Evolutionary conservation across 2,797 vertebrate species (phyloP), one percentile per base, ranked within the genome.

Genomic region (Sibirionetta formosa): DNA sequence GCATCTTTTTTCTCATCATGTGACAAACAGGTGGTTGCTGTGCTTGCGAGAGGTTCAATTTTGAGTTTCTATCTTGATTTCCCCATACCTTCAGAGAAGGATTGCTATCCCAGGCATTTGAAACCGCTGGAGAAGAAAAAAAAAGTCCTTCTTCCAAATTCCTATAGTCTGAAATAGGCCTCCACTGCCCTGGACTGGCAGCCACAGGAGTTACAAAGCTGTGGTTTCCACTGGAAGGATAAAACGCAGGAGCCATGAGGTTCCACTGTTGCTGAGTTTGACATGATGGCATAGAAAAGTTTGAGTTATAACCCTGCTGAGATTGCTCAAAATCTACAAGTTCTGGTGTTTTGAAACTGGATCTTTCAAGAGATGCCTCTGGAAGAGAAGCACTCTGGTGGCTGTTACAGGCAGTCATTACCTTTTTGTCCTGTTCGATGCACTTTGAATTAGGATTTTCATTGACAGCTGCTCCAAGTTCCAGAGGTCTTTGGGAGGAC

Each of bases 171-270:
- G 71, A 94, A 83, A 79, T 73, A 95, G 54, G 71, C 63, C 94
- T 96, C 99, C 99, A 99, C 26, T 93, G 97, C 8, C 96, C 92
- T 48, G 98, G 97, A 78, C 94, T 92, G 68, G 97, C 83, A 91
- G 97, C 98, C 78, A 99, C 98, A 10, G 99, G 99, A 46, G 98
- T 98, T 79, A 99, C 97, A 92, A 99, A 99, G 35, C 97, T 88
- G 15, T 98, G 98, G 38, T 79, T 97, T 81, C 82, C 91, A 83
- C 78, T 78, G 56, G 81, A 94, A 31, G 99, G 98, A 57, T 97
- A 97, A 97, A 99, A 99, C 18, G 85, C 94, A 0, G 98, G 98
- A 82, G 99, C 98, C 86, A 98, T 93, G 58, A 97, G 94, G 97
- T 99, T 99, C 99, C 99, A 99, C 20, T 91, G 95, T 31, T 88